These are phyloP conservation scores for Calephelis perditalis DNA, from an alignment of 2,888 invertebrate genomes.

Conservation along the genomic window DNA sequence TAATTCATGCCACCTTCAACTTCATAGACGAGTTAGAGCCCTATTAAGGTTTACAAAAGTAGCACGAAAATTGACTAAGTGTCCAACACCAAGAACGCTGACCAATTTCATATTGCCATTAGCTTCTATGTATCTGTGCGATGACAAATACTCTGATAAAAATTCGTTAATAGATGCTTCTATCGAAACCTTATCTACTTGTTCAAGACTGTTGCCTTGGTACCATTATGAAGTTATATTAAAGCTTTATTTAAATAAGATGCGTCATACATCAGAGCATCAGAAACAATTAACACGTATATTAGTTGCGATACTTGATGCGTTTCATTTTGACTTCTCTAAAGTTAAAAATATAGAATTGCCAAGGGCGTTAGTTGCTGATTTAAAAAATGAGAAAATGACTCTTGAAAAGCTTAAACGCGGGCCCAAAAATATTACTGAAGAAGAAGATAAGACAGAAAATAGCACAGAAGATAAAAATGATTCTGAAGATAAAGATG, in stretches of 20 bases:
- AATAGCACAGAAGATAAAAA: constrained; percentile 33
- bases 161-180: constrained; percentile 91
- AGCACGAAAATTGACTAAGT: constrained; percentile 78
- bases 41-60: constrained; percentile 85
- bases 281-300: constrained; percentile 91
- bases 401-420: constrained; percentile 33
- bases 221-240: constrained; percentile 90
- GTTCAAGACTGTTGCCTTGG: constrained; percentile 91
- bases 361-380: constrained; percentile 51
- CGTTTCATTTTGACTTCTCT: constrained; percentile 94
- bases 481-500: constrained; percentile 31
- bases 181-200: constrained; percentile 87
- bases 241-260: constrained; percentile 86
- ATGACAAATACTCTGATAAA: constrained; percentile 85
- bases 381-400: constrained; percentile 35
- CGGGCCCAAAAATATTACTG: constrained; percentile 27
- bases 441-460: constrained; percentile 30
- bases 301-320: constrained; percentile 88
- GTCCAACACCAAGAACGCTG: constrained; percentile 83
- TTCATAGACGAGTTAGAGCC: constrained; percentile 91
- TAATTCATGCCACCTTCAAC: constrained; percentile 92
- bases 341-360: constrained; percentile 69
- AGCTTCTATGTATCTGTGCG: constrained; percentile 87
- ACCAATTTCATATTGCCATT: constrained; percentile 92
- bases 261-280: constrained; percentile 84